phyloP scores from a whole-genome alignment of 1,140 invertebrate genomes.

The Dryas iulia region DNA sequence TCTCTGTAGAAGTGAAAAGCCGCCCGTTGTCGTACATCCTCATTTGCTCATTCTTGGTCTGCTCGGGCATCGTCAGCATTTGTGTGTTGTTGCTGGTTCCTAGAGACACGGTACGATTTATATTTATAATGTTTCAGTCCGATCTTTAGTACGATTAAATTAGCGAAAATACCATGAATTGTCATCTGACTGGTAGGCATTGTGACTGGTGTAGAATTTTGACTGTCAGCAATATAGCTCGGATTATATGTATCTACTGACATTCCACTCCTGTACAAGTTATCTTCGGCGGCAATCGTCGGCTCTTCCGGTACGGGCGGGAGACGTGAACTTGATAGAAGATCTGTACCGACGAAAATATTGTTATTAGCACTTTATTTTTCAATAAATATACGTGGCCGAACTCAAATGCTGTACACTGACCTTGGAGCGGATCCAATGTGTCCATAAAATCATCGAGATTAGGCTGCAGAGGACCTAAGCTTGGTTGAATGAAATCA shows the following conservation, averaged over 20 bases:
- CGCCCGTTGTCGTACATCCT: slow-evolving; percentile 57
- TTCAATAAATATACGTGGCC: too few relatives aligned
- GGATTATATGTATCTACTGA: slow-evolving; percentile 62
- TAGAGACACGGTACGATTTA: slow-evolving; percentile 37
- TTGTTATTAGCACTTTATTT: too few relatives aligned
- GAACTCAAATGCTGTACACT: too few relatives aligned
- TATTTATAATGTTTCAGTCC: neutral
- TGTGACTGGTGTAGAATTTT: slow-evolving; percentile 51
- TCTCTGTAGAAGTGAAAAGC: slow-evolving; percentile 49
- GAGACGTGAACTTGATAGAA: slow-evolving; percentile 69
- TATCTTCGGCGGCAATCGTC: slow-evolving; percentile 57
- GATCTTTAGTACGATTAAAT: slow-evolving; percentile 13
- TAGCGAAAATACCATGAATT: slow-evolving; percentile 54
- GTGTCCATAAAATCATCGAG: slow-evolving; percentile 98
- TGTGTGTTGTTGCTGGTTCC: slow-evolving; percentile 69
- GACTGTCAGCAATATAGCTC: slow-evolving; percentile 52
- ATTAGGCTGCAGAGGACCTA: slow-evolving; percentile 97
- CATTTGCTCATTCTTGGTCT: slow-evolving; percentile 62
- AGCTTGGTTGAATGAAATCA: slow-evolving; percentile 98
- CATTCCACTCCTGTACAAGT: slow-evolving; percentile 64
- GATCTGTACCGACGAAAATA: slow-evolving; percentile 43
- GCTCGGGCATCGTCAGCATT: slow-evolving; percentile 61
- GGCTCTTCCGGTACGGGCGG: slow-evolving; percentile 81
- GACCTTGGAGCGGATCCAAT: slow-evolving; percentile 91
- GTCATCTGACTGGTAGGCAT: slow-evolving; percentile 74